phyloP scores from a whole-genome alignment of 2,797 vertebrate species.

The Apogon hyalosoma region DNA sequence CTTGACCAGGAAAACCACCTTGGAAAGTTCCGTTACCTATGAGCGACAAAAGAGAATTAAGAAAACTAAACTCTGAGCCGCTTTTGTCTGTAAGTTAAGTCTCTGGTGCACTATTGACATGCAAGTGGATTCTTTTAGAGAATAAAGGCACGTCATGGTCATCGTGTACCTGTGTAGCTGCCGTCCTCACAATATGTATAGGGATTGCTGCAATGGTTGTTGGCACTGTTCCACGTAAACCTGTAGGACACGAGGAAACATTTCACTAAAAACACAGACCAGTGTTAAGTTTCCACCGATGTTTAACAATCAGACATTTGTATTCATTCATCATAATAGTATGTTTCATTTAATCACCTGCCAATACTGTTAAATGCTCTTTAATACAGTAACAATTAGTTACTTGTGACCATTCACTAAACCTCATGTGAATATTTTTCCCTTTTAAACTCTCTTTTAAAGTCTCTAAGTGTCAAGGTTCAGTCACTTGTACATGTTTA shows the following conservation, averaged over 20 bases:
- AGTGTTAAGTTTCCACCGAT: too few species aligned
- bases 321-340: too few species aligned
- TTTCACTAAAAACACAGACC: neutral
- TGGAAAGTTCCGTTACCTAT: constrained; percentile 91
- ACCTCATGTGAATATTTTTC: too few species aligned
- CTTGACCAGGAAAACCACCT: constrained; percentile 85
- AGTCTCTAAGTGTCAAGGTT: too few species aligned
- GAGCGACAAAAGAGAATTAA: neutral
- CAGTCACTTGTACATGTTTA: too few species aligned
- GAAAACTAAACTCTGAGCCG: constrained; percentile 5
- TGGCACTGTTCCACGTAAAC: constrained; percentile 82
- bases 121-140: neutral
- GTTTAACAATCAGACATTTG: too few species aligned
- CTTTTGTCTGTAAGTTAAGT: too few species aligned
- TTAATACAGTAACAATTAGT: too few species aligned
- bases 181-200: constrained; percentile 76
- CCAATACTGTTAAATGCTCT: too few species aligned
- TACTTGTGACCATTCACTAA: too few species aligned
- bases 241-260: constrained; percentile 60
- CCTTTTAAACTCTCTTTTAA: too few species aligned
- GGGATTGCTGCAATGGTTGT: constrained; percentile 77
- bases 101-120: neutral
- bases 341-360: too few species aligned
- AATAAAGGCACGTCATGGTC: constrained; percentile 4
- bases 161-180: constrained; percentile 71